Base-by-base conservation (phyloP, 2,888 invertebrate species). In the Hofmannophila pseudospretella region DNA sequence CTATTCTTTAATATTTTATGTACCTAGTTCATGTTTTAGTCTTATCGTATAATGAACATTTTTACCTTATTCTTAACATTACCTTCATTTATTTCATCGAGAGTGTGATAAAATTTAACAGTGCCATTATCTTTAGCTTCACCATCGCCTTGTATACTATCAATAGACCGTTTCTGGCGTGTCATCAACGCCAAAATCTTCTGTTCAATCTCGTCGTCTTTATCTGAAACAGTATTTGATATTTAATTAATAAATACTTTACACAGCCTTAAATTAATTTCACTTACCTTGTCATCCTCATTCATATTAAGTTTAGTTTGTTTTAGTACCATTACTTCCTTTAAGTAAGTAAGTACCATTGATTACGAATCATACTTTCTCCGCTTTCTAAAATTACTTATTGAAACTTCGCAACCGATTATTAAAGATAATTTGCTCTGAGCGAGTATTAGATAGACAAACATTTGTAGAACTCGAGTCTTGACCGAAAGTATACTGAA, bases 71-170 rank as follows among this genome's bases (percentile, higher is more conserved):
- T 30, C 5, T 25, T 16, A n/a, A 31, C 10, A 26, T 14, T 58
- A 80, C 80, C 78, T 71, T 77, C 74, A 52, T 80, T 72, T 0
- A 77, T 32, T 47, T 84, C 85, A 47, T 85, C 80, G 1, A 75
- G 42, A 1, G 67, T 59, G 25, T 76, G 58, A 52, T 71, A 60
- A 45, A 75, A 74, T 32, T 57, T 64, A 0, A 77, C 40, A 42
- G 87, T 63, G 37, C 55, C 49, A 43, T 80, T 67, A 1, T 11
- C 16, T 26, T 30, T 31, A 3, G 10, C 16, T 32, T 28, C 4
- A 2, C 12, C 22, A 30, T 20, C 4, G 27, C 4, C 13, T 32
- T 20, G 16, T n/a, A n/a, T n/a, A n/a, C 7, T 10, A 7, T 36
- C 20, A 11, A 32, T 32, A 7, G 31, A 31, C 23, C 36, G 31